These are phyloP conservation scores for Gadopsis bispinosus DNA, from an alignment of 2,797 vertebrate species.

Conservation along the genomic window DNA sequence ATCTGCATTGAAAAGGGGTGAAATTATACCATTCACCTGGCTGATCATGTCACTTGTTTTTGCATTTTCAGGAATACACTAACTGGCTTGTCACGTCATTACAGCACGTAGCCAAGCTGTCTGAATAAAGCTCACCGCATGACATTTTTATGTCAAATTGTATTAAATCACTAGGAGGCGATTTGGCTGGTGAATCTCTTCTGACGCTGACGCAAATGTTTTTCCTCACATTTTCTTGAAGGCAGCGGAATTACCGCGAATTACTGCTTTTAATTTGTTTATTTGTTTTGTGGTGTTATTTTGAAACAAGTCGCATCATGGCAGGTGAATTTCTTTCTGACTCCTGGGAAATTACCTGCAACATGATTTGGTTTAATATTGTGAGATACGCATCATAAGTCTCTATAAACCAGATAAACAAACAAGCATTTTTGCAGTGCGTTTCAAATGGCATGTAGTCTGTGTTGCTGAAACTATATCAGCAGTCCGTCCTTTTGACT, in stretches of 20 bases:
- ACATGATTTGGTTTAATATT: slow-evolving; percentile 40
- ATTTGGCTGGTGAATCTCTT: slow-evolving; percentile 34
- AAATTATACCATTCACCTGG: slow-evolving; percentile 16
- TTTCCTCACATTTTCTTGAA: slow-evolving; percentile 24
- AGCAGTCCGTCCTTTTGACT: slow-evolving; percentile 52
- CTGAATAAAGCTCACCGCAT: slow-evolving; percentile 37
- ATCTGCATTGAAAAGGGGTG: slow-evolving; percentile 10
- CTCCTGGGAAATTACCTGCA: slow-evolving; percentile 39
- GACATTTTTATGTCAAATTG: slow-evolving; percentile 37
- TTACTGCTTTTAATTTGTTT: slow-evolving; percentile 24
- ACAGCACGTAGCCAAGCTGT: slow-evolving; percentile 25
- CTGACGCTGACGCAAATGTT: slow-evolving; percentile 55
- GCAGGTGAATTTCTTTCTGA: slow-evolving; percentile 22
- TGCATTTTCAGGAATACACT: slow-evolving; percentile 33
- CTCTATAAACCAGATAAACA: slow-evolving; percentile 36
- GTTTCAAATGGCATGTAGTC: slow-evolving; percentile 46
- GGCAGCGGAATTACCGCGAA: slow-evolving; percentile 35
- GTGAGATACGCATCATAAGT: slow-evolving; percentile 37
- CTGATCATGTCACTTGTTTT: slow-evolving; percentile 33
- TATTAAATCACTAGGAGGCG: slow-evolving; percentile 31
- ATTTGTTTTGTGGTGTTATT: slow-evolving; percentile 40
- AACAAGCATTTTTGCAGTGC: slow-evolving; percentile 44
- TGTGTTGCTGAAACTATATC: slow-evolving; percentile 42
- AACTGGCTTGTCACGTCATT: slow-evolving; percentile 31
- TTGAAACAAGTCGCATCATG: slow-evolving; percentile 35